Conservation (phyloP, 2,113 vertebrate genomes). For the Nycticebus coucang region DNA sequence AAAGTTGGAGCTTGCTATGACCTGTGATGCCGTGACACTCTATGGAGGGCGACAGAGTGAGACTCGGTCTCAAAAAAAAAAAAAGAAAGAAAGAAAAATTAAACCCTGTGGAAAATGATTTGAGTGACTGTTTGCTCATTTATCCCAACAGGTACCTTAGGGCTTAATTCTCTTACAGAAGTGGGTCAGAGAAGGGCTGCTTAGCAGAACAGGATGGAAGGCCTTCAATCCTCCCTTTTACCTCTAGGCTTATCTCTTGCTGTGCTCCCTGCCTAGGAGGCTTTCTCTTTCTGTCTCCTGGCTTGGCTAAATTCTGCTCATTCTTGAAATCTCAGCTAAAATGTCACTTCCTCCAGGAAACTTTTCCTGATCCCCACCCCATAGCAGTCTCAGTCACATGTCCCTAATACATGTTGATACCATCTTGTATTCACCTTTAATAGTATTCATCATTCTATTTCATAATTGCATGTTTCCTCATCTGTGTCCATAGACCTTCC, state of each 20-base stretch:
- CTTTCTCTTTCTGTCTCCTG: neutral
- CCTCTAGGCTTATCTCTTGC: neutral
- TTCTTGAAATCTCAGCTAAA: neutral
- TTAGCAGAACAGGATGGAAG: neutral
- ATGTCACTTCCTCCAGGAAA: constrained; percentile 1
- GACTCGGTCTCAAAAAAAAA: no score
- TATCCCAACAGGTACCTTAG: neutral
- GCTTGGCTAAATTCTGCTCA: neutral
- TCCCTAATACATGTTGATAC: neutral
- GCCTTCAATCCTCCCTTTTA: neutral
- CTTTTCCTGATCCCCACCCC: neutral
- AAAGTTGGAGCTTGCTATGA: no score
- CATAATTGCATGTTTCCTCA: neutral
- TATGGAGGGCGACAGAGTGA: no score
- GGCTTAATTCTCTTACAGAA: neutral
- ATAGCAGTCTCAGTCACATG: neutral
- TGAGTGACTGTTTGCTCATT: neutral
- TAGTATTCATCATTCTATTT: constrained; percentile 10
- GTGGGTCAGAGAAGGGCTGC: neutral
- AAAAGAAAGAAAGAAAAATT: neutral
- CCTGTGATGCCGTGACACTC: no score
- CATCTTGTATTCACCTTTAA: neutral
- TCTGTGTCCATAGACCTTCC: neutral
- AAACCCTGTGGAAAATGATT: neutral
- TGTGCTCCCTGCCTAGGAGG: neutral